Evolutionary conservation across 2,888 invertebrate species (phyloP).

Genomic region (Temnothorax unifasciatus): DNA sequence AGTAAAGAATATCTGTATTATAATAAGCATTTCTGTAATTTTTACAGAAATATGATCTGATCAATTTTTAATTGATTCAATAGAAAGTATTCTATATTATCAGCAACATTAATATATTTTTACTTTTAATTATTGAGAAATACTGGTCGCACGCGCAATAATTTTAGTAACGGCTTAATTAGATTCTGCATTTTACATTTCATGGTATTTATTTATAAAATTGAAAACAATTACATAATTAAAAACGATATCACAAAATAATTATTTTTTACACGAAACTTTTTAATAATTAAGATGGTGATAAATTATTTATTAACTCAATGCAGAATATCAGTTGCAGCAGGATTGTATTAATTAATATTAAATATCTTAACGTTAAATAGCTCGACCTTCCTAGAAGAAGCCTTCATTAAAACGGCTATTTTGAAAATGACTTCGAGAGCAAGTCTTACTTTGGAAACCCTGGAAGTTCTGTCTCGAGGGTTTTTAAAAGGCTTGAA

Average conservation of each 20-base stretch:
- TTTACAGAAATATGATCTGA: neutral
- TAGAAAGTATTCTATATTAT: neutral
- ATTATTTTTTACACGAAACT: neutral
- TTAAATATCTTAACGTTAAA: neutral
- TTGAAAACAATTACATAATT: neutral
- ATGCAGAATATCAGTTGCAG: neutral
- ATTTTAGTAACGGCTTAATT: neutral
- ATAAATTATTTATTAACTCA: conserved; percentile 16
- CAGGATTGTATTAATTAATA: neutral
- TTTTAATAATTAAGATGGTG: conserved; percentile 17
- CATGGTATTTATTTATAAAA: neutral
- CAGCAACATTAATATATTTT: neutral
- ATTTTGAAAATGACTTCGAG: neutral
- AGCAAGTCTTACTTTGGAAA: conserved; percentile 9
- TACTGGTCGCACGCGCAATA: neutral
- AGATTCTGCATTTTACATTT: neutral
- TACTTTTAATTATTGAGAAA: conserved; percentile 15
- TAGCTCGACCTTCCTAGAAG: neutral
- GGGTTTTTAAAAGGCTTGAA: conserved; percentile 26
- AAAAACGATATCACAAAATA: neutral
- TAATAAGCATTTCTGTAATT: neutral
- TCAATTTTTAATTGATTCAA: neutral
- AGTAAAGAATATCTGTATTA: neutral
- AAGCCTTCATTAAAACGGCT: conserved; percentile 17
- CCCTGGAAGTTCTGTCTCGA: neutral